Evolutionary conservation across 2,113 vertebrate genomes (phyloP), one percentile per base, ranked within the genome.

Genomic region (Pelodiscus sinensis): DNA sequence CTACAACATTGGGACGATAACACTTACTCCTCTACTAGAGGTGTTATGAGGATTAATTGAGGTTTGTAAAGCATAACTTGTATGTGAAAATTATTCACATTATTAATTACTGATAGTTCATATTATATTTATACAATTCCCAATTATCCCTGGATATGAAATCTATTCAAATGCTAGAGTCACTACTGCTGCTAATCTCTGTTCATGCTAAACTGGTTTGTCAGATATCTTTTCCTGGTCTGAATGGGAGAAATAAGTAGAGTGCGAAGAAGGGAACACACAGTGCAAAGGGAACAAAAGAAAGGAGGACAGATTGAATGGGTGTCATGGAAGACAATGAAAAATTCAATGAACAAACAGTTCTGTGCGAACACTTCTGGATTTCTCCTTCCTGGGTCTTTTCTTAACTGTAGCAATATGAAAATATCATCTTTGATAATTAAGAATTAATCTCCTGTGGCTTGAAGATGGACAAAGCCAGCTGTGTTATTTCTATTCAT

Each of bases 81-180:
- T 91, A 96, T 94, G 89, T 85, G 93, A 97, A 96, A 96, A 96
- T 96, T 97, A 97, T 96, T 97, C 96, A 95, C 96, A 96, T 96
- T 96, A 96, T 96, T 97, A 96, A 97, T 97, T 97, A 93, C 88
- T 22, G 94, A 84, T 96, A 96, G 96, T 97, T 97, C 96, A 95
- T 91, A 94, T 89, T 84, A 97, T 96, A 97, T 97, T 97, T 97
- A 96, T 97, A 94, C 83, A 93, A 84, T 89, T 79, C 93, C n/a
- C 86, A 92, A 58, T 89, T 92, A 93, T 86, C 57, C 82, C 88
- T 96, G 96, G 91, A 91, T 94, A 97, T 94, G 87, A 90, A 95
- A 94, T 88, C 92, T 82, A 86, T 90, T 73, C 81, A 93, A 96
- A 96, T 95, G 94, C 96, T 95, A 91, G 96, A 97, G 95, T 96